Conservation (phyloP, 1,140 invertebrate genomes). For the Harpegnathos saltator region DNA sequence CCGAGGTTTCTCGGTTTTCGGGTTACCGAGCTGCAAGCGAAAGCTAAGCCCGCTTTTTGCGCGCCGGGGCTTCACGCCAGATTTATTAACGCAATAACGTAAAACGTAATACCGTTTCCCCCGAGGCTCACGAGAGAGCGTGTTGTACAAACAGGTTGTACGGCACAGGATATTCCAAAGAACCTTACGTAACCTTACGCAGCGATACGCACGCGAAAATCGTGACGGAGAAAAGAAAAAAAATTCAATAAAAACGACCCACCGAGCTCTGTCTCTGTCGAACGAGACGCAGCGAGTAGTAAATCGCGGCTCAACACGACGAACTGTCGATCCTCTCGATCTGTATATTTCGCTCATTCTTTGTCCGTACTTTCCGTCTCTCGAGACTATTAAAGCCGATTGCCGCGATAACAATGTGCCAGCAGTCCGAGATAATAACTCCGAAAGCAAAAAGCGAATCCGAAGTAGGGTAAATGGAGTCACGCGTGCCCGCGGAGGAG, state of each 20-base stretch:
- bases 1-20: background rate
- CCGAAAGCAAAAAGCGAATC: background rate
- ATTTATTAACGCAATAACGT: background rate
- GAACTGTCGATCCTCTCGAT: constrained; percentile 8
- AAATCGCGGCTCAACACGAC: too few species aligned
- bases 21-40: background rate
- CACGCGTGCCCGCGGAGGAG: constrained; percentile 18
- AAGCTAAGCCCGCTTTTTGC: background rate
- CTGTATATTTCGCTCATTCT: background rate
- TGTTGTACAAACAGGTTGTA: too few species aligned
- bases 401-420: constrained; percentile 31
- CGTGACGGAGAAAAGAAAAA: too few species aligned
- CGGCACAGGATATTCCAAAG: too few species aligned
- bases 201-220: too few species aligned
- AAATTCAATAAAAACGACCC: too few species aligned
- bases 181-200: too few species aligned
- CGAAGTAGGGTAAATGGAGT: background rate
- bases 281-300: too few species aligned
- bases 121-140: background rate
- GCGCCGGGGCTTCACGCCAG: background rate
- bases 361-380: background rate
- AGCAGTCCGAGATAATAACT: constrained; percentile 32
- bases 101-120: background rate
- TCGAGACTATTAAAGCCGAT: constrained; percentile 28
- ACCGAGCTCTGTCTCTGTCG: too few species aligned